phyloP scores from a whole-genome alignment of 2,888 invertebrate species.

The Aleiodes testaceus region DNA sequence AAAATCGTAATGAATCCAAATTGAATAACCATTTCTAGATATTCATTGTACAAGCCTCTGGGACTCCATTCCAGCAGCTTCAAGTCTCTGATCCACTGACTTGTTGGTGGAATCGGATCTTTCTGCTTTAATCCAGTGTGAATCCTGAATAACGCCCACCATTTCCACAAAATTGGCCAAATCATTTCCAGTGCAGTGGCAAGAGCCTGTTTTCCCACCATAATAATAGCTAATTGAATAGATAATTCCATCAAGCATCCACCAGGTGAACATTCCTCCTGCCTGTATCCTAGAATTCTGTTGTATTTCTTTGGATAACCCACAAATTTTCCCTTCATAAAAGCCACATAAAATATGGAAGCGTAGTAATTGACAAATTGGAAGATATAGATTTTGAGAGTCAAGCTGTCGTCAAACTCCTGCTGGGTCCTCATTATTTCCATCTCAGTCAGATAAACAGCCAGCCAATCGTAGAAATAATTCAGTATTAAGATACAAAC shows the following conservation, averaged over 20 bases:
- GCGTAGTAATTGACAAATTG: conserved; percentile 94
- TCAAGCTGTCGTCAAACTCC: conserved; percentile 89
- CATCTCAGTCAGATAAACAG: conserved; percentile 81
- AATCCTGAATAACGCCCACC: conserved; percentile 73
- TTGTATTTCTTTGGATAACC: conserved; percentile 87
- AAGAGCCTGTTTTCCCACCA: conserved; percentile 89
- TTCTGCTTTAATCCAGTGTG: conserved; percentile 67
- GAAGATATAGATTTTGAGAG: conserved; percentile 89
- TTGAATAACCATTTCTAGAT: conserved; percentile 91
- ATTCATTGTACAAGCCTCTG: conserved; percentile 85
- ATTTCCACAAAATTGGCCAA: conserved; percentile 78
- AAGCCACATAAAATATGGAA: conserved; percentile 89
- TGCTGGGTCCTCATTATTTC: conserved; percentile 87
- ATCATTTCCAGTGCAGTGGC: conserved; percentile 85
- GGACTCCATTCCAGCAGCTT: conserved; percentile 78
- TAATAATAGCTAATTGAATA: conserved; percentile 88
- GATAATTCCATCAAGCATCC: conserved; percentile 91
- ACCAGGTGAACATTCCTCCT: conserved; percentile 83
- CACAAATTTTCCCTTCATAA: conserved; percentile 84
- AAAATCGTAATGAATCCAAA: conserved; percentile 91
- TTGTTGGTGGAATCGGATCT: conserved; percentile 62
- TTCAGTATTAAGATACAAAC: conserved; percentile 85
- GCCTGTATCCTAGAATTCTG: conserved; percentile 77
- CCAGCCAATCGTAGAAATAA: conserved; percentile 79
- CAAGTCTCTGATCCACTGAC: conserved; percentile 80